Conservation (phyloP, 2,888 invertebrate species). For the Carcina quercana region DNA sequence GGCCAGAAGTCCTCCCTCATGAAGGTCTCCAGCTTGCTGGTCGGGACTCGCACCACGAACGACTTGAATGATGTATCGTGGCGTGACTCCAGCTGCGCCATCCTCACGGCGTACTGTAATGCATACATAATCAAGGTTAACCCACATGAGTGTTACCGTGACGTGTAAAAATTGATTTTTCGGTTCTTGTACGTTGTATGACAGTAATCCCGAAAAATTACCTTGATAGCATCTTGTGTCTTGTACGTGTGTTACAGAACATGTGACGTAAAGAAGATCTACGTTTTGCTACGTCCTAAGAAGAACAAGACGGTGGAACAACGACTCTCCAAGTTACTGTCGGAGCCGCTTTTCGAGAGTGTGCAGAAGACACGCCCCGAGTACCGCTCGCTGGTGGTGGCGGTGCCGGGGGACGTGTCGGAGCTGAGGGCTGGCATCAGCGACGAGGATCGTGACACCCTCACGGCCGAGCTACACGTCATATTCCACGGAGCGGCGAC, state of each 20-base stretch:
- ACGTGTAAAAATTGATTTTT: background rate
- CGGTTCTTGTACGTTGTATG: background rate
- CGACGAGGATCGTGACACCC: background rate
- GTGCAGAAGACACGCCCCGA: slow-evolving; percentile 1
- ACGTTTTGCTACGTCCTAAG: slow-evolving; percentile 3
- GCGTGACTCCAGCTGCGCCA: no score
- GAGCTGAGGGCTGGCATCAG: slow-evolving; percentile 1
- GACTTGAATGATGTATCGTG: no score
- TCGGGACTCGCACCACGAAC: no score
- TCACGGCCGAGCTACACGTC: slow-evolving; percentile 16
- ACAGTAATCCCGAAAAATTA: background rate
- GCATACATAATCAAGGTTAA: no score
- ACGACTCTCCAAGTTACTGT: background rate
- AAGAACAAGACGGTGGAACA: slow-evolving; percentile 3
- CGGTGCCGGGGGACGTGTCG: slow-evolving; percentile 2
- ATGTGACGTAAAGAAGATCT: slow-evolving; percentile 1
- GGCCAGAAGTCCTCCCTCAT: no score
- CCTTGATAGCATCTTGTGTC: background rate
- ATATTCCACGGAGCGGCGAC: slow-evolving; percentile 52
- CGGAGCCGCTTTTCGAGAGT: slow-evolving; percentile 3
- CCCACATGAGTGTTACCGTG: no score
- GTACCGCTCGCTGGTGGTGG: background rate
- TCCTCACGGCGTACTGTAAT: no score
- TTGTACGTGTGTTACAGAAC: slow-evolving; percentile 1
- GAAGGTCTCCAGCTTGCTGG: no score